Conservation (phyloP, 1,140 invertebrate species). For the Charaxes varanes region DNA sequence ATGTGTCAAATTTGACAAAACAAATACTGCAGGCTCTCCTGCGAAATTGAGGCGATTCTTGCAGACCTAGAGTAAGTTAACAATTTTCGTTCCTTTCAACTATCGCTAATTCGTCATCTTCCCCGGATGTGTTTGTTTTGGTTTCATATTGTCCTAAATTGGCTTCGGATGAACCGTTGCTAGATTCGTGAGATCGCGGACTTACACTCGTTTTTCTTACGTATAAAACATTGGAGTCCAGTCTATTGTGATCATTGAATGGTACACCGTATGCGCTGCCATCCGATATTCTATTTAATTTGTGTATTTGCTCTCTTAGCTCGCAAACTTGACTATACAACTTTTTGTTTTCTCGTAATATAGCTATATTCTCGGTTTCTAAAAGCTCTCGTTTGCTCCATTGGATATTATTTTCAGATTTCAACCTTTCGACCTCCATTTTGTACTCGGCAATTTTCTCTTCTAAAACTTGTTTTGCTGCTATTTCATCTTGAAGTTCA, state of each 20-base stretch:
- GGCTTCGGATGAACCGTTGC: constrained; percentile 57
- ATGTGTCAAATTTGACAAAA: too few relatives aligned
- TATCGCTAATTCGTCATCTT: constrained; percentile 64
- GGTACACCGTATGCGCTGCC: constrained; percentile 47
- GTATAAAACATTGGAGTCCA: constrained; percentile 58
- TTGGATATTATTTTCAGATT: constrained; percentile 93
- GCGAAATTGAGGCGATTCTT: too few relatives aligned
- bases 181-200: constrained; percentile 59
- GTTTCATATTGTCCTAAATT: constrained; percentile 48
- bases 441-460: constrained; percentile 83
- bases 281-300: constrained; percentile 63
- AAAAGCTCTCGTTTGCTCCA: constrained; percentile 93
- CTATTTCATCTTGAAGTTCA: constrained; percentile 63
- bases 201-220: constrained; percentile 55
- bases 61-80: constrained; percentile 20
- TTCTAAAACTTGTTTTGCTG: constrained; percentile 61
- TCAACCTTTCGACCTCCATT: constrained; percentile 88
- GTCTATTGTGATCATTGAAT: constrained; percentile 38
- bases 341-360: constrained; percentile 94
- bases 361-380: constrained; percentile 90
- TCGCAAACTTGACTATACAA: constrained; percentile 88
- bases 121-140: constrained; percentile 60
- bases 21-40: too few relatives aligned
- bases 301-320: constrained; percentile 78
- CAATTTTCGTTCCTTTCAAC: constrained; percentile 48